These are phyloP conservation scores for Helogale parvula DNA, from an alignment of 2,113 vertebrate genomes.

Conservation along the genomic window DNA sequence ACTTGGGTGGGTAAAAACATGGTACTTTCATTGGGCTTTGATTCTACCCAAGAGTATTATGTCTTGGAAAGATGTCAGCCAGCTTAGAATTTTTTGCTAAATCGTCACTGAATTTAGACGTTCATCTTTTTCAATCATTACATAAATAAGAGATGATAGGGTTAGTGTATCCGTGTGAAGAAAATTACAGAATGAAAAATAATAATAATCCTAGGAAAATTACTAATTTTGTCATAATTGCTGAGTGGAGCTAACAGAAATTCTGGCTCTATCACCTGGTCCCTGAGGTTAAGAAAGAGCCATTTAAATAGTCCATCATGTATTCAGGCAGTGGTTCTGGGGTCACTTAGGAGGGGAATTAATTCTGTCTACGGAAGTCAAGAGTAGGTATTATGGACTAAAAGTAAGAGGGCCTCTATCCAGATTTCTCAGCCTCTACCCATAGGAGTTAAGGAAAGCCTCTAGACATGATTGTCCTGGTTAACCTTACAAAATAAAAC, in stretches of 20 bases:
- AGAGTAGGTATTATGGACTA: accelerated
- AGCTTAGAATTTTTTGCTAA: conserved; percentile 7
- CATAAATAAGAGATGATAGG: background rate
- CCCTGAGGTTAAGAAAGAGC: background rate
- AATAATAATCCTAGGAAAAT: background rate
- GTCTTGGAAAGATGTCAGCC: background rate
- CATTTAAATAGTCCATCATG: background rate
- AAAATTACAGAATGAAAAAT: background rate
- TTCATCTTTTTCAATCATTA: background rate
- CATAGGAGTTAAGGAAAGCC: background rate
- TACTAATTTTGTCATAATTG: background rate
- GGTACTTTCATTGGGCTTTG: background rate
- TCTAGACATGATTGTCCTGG: background rate
- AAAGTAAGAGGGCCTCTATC: background rate
- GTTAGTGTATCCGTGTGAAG: background rate
- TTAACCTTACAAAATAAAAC: background rate
- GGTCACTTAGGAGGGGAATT: background rate
- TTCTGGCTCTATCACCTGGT: background rate
- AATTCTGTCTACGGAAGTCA: background rate
- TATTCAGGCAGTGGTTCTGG: background rate
- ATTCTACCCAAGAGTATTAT: background rate
- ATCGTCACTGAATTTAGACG: background rate
- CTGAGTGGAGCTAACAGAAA: background rate
- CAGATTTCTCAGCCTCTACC: background rate
- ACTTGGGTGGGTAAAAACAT: background rate